Base-by-base conservation (phyloP, 1,140 invertebrate species). In the Contarinia nasturtii region DNA sequence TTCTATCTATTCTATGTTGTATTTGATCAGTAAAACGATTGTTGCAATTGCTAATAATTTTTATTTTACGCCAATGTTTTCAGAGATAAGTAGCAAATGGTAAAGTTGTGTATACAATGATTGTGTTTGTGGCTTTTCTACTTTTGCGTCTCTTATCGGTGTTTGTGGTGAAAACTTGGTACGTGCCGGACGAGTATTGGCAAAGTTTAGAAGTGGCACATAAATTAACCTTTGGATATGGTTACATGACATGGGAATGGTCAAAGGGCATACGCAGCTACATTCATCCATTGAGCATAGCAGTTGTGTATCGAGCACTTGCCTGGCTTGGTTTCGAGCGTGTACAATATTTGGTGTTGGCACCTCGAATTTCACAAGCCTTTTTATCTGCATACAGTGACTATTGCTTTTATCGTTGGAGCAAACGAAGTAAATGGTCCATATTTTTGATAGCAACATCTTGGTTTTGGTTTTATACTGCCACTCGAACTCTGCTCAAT, bases 241-340 rank as follows among this genome's bases (percentile, higher is more conserved):
- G 90, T 46, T 76, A 85, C 53, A 61, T 87, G 12, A 93, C 89
- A 7, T 95, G 90, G 90, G 90, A 95, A 66, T 95, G 90, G 90
- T 65, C 62, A 12, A 59, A 72, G 53, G 82, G 79, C n/a, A 78
- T 94, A 41, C 71, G 90, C 50, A 88, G 81, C 58, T 91, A 86
- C 56, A 54, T 82, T 2, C 87, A 90, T 61, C 86, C 88, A 2
- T 66, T 77, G 50, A 45, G 86, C 1, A 76, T 92, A 52, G 70
- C 79, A 33, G 55, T 63, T 10, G 45, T 83, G 0, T 87, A 81
- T 54, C 74, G 75, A 51, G 15, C 78, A 22, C 59, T 86, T 7
- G 69, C 75, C 27, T 54, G 76, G 21, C 64, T 81, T 22, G 61
- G 71, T 42, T 60, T 82, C 50, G 83, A 86, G 59, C 66, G 65